Conservation (phyloP, 37 sponge, comb jelly and placozoan species). For the Haliclona indistincta region DNA sequence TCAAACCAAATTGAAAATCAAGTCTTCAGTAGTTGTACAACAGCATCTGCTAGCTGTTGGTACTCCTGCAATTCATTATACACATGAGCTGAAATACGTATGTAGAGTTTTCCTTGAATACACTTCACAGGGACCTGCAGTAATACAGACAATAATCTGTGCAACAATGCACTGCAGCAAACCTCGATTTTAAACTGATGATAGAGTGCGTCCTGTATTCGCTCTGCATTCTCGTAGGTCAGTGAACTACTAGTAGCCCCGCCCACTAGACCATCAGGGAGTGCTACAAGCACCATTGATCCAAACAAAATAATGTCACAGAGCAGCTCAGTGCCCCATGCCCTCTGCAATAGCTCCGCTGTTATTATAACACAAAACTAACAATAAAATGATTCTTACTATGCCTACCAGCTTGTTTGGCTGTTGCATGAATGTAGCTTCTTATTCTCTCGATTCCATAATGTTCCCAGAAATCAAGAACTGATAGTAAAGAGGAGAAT, state of each 20-base stretch:
- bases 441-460: constrained; percentile 62
- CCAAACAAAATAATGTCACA: constrained; percentile 57
- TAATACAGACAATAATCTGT: not conserved
- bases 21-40: constrained; percentile 21
- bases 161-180: not conserved
- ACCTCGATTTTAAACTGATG: constrained; percentile 78
- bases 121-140: constrained; percentile 75
- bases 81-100: constrained; percentile 75
- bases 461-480: constrained; percentile 77
- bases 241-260: not conserved
- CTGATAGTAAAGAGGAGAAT: constrained; percentile 18
- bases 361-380: no score
- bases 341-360: constrained; percentile 25
- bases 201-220: constrained; percentile 60
- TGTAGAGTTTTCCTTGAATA: constrained; percentile 51
- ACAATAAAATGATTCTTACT: not conserved
- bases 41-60: constrained; percentile 46
- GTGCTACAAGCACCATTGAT: constrained; percentile 58
- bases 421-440: constrained; percentile 41
- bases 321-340: constrained; percentile 65
- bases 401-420: constrained; percentile 60
- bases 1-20: no score
- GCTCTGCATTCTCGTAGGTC: constrained; percentile 38
- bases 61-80: constrained; percentile 64
- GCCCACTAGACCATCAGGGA: constrained; percentile 56